phyloP scores from a whole-genome alignment of 1,140 invertebrate species.

The Parapsyche elsis region DNA sequence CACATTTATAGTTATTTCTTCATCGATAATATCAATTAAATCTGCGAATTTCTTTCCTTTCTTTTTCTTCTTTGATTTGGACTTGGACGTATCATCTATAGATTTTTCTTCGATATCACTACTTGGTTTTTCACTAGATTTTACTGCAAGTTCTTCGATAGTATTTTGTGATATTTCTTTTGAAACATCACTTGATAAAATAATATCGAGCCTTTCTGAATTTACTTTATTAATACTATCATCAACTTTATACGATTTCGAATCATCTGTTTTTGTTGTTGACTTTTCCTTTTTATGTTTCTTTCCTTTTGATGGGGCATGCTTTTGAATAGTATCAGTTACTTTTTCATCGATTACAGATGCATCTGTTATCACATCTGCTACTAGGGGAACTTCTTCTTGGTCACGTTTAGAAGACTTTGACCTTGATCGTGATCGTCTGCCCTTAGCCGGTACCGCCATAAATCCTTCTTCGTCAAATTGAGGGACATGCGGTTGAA shows the following conservation, averaged over 20 bases:
- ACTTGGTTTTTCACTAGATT: background rate
- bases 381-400: slow-evolving; percentile 19
- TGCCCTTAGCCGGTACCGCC: slow-evolving; percentile 60
- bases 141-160: background rate
- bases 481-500: slow-evolving; percentile 57
- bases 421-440: slow-evolving; percentile 64
- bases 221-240: slow-evolving; percentile 9
- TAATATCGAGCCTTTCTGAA: slow-evolving; percentile 29
- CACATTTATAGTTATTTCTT: background rate
- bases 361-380: background rate
- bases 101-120: background rate
- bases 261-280: slow-evolving; percentile 32
- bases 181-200: slow-evolving; percentile 12
- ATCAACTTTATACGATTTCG: background rate
- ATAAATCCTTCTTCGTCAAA: slow-evolving; percentile 65
- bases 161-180: slow-evolving; percentile 4
- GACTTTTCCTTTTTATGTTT: slow-evolving; percentile 46
- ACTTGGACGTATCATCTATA: background rate
- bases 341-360: background rate
- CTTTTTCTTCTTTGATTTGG: slow-evolving; percentile 27
- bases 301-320: slow-evolving; percentile 33
- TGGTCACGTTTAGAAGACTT: slow-evolving; percentile 49
- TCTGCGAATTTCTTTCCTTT: slow-evolving; percentile 30
- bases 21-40: background rate
- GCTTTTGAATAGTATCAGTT: slow-evolving; percentile 9